A percentile compares a stretch with the other conserved stretches of the same genome.
Evolutionary conservation across 2,888 invertebrate genomes (phyloP).

Genomic region (Philopedon plagiatum): DNA sequence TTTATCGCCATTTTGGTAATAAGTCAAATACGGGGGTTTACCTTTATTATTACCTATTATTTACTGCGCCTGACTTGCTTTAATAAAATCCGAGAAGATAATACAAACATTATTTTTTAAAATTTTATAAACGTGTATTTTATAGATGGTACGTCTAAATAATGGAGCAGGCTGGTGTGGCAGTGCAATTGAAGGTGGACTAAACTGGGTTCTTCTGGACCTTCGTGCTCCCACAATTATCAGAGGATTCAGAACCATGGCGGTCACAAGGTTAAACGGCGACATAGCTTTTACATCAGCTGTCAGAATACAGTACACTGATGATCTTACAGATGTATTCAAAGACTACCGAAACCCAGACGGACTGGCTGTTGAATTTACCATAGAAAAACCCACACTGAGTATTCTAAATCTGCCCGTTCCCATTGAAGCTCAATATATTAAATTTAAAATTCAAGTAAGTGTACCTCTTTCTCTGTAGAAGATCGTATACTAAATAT

Average conservation of each 20-base stretch:
- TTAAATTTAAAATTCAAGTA: constrained; percentile 84
- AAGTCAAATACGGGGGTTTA: too few relatives aligned
- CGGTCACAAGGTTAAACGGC: constrained; percentile 86
- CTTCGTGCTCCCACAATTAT: constrained; percentile 90
- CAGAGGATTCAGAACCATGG: constrained; percentile 92
- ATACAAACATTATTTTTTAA: too few relatives aligned
- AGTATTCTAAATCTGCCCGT: constrained; percentile 91
- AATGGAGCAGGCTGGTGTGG: constrained; percentile 93
- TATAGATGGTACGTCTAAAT: constrained; percentile 87
- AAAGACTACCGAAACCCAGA: constrained; percentile 94
- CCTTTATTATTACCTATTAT: too few relatives aligned
- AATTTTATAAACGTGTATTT: constrained; percentile 15
- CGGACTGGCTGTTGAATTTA: constrained; percentile 93
- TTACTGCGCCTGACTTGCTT: too few relatives aligned
- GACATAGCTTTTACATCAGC: constrained; percentile 92
- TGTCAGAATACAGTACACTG: constrained; percentile 89
- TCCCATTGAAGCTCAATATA: constrained; percentile 91
- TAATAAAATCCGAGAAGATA: too few relatives aligned
- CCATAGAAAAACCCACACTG: constrained; percentile 90
- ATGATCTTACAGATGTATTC: constrained; percentile 90
- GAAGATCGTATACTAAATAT: too few relatives aligned
- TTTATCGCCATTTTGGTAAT: too few relatives aligned
- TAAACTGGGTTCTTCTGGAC: constrained; percentile 91
- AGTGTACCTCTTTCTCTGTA: too few relatives aligned
- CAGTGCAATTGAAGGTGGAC: constrained; percentile 85